phyloP scores from a whole-genome alignment of 2,797 vertebrate genomes.

The Lycodopsis pacificus region DNA sequence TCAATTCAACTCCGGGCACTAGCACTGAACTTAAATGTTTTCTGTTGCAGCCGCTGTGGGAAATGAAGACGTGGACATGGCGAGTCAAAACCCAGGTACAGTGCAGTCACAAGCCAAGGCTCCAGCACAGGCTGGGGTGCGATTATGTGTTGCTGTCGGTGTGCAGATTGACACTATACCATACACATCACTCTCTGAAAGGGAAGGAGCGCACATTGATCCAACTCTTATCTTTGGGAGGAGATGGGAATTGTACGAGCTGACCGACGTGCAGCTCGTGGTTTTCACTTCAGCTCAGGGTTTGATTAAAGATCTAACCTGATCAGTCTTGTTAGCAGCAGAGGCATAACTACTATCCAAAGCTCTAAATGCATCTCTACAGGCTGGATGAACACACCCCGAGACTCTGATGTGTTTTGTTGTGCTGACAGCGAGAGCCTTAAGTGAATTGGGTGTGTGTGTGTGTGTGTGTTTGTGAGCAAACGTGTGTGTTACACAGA shows the following conservation, averaged over 20 bases:
- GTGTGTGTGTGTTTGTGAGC: constrained; percentile 1
- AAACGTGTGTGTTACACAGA: constrained; percentile 49
- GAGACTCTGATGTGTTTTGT: constrained; percentile 53
- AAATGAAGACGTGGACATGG: constrained; percentile 72
- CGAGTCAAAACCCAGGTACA: constrained; percentile 76
- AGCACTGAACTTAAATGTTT: constrained; percentile 60
- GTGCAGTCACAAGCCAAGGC: constrained; percentile 23
- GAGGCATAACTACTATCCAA: constrained; percentile 53
- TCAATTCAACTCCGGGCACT: constrained; percentile 54
- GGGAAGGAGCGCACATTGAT: constrained; percentile 35
- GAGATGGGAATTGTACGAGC: constrained; percentile 25
- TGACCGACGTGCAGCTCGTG: constrained; percentile 37
- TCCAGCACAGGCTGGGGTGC: neutral
- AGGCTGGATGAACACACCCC: constrained; percentile 33
- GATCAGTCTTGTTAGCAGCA: constrained; percentile 57
- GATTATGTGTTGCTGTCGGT: constrained; percentile 33
- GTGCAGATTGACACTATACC: constrained; percentile 23
- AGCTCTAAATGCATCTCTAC: constrained; percentile 41
- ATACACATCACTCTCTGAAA: constrained; percentile 23
- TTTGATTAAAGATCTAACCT: constrained; percentile 53
- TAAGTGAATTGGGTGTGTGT: constrained; percentile 30
- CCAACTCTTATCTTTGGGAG: constrained; percentile 33
- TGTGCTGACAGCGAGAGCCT: constrained; percentile 39
- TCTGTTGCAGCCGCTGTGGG: constrained; percentile 55
- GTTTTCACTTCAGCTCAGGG: constrained; percentile 38